Evolutionary conservation across 1,140 invertebrate genomes (phyloP).

Genomic region (Apolygus lucorum): DNA sequence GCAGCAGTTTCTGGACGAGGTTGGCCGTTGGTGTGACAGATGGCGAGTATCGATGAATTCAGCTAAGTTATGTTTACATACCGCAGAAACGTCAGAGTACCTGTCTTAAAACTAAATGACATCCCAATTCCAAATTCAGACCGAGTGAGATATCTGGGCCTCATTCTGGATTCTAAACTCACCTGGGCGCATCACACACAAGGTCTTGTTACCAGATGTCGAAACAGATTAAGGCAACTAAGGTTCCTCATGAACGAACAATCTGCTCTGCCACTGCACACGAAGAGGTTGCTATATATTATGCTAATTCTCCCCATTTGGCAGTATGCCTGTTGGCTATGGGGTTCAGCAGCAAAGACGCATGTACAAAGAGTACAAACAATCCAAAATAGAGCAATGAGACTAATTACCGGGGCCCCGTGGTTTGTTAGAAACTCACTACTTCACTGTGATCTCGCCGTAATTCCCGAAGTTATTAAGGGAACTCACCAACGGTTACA

Average conservation of each 20-base stretch:
- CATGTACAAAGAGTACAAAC: not conserved
- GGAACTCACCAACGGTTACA: too few species aligned
- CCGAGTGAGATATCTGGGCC: too few species aligned
- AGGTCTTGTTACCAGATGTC: not conserved
- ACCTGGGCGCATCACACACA: not conserved
- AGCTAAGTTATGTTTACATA: not conserved
- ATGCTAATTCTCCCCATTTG: not conserved
- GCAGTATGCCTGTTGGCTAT: too few species aligned
- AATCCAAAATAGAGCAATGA: not conserved
- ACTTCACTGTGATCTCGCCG: not conserved
- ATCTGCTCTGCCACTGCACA: not conserved
- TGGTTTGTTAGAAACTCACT: too few species aligned
- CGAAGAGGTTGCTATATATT: not conserved
- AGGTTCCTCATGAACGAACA: too few species aligned
- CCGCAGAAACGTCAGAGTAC: not conserved
- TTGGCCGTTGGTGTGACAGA: not conserved
- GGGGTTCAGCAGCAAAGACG: too few species aligned
- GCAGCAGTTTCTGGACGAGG: not conserved
- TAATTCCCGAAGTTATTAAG: not conserved
- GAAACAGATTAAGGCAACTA: not conserved
- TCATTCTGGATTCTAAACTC: not conserved
- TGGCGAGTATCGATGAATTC: not conserved
- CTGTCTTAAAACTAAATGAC: not conserved
- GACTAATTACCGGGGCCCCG: not conserved
- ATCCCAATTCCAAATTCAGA: not conserved